These are phyloP conservation scores for Falco concolor DNA, from an alignment of 2,797 vertebrate species.

Conservation along the genomic window DNA sequence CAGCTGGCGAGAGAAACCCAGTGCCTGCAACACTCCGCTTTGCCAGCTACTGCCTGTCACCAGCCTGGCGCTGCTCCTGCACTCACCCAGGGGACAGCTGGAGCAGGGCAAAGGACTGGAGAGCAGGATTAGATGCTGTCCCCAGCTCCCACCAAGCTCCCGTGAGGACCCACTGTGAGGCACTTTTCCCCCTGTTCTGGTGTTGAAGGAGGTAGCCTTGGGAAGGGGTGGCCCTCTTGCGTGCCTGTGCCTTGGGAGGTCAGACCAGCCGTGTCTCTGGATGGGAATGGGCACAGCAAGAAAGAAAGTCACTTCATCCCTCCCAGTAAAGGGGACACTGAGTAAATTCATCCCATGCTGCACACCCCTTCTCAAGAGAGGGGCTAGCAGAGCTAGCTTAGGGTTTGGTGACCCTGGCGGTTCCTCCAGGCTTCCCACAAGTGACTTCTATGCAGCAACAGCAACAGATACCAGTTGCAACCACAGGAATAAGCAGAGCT, in stretches of 20 bases:
- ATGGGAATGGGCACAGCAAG: fast-evolving
- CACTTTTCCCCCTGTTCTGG: neutral
- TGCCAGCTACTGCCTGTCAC: neutral
- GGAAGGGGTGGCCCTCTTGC: neutral
- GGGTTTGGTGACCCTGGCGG: neutral
- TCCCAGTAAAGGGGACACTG: neutral
- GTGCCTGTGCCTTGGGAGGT: neutral
- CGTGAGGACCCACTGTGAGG: neutral
- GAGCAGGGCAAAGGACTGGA: neutral
- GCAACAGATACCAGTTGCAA: neutral
- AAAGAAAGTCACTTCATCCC: neutral
- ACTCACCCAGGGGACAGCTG: neutral
- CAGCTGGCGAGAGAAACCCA: neutral
- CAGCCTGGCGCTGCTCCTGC: neutral
- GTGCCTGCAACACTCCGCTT: neutral
- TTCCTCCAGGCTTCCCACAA: neutral
- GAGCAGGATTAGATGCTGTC: neutral
- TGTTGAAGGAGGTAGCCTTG: neutral
- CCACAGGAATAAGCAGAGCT: neutral
- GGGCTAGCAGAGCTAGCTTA: neutral
- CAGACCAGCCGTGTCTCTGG: neutral
- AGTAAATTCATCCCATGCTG: neutral
- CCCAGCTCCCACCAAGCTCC: neutral
- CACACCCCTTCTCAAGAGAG: neutral
- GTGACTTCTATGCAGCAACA: neutral